phyloP scores from a whole-genome alignment of 2,888 invertebrate genomes.

The Pecten maximus region DNA sequence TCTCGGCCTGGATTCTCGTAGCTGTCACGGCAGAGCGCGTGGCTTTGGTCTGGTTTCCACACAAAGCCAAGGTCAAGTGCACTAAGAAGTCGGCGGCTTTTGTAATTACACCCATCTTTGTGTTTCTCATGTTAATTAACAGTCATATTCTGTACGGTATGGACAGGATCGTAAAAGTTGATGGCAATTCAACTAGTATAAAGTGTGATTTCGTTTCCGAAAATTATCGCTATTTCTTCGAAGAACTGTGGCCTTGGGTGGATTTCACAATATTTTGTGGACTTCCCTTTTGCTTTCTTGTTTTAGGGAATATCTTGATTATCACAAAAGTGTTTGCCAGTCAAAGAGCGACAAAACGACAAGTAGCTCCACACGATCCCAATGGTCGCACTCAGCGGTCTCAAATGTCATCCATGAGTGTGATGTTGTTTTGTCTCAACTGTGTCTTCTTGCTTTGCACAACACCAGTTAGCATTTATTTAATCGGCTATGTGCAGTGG shows the following conservation, averaged over 20 bases:
- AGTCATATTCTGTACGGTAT: slow-evolving; percentile 70
- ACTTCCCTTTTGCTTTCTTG: slow-evolving; percentile 70
- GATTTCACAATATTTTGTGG: slow-evolving; percentile 72
- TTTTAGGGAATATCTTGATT: slow-evolving; percentile 72
- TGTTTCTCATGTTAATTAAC: slow-evolving; percentile 66
- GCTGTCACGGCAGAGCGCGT: slow-evolving; percentile 76
- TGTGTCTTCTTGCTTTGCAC: slow-evolving; percentile 57
- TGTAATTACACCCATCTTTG: slow-evolving; percentile 56
- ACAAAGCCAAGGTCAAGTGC: slow-evolving; percentile 67
- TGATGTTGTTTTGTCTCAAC: slow-evolving; percentile 56
- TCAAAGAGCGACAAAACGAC: slow-evolving; percentile 52
- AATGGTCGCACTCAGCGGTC: neutral
- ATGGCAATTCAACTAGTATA: neutral
- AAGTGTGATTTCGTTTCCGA: slow-evolving; percentile 57
- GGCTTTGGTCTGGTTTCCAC: slow-evolving; percentile 72
- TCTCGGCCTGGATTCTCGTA: slow-evolving; percentile 77
- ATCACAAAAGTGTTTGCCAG: slow-evolving; percentile 65
- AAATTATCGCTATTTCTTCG: slow-evolving; percentile 61
- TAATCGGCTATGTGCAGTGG: slow-evolving; percentile 55
- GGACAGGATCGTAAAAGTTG: slow-evolving; percentile 37
- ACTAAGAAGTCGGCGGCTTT: slow-evolving; percentile 59
- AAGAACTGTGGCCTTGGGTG: slow-evolving; percentile 72
- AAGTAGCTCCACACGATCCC: slow-evolving; percentile 43
- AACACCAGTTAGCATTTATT: slow-evolving; percentile 53
- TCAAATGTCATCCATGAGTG: slow-evolving; percentile 48